These are phyloP conservation scores for Chironomus riparius DNA, from an alignment of 2,888 invertebrate species.

Conservation along the genomic window DNA sequence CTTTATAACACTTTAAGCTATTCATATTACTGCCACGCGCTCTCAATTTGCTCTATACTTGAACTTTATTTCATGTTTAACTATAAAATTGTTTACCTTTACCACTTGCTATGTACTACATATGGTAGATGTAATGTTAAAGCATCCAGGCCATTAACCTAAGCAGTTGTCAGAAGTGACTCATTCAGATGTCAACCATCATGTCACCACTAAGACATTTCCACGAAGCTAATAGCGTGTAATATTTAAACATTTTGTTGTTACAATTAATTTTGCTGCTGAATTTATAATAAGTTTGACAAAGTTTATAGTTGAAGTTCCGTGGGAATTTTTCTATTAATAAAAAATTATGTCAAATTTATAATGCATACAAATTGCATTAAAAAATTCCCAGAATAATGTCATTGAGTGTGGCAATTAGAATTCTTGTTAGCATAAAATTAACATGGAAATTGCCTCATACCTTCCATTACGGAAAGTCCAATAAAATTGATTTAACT, in stretches of 20 bases:
- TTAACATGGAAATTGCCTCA: too few relatives aligned
- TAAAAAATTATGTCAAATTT: too few relatives aligned
- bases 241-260: neutral
- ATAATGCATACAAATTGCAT: too few relatives aligned
- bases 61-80: neutral
- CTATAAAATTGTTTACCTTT: neutral
- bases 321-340: neutral
- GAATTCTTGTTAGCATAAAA: too few relatives aligned
- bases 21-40: neutral
- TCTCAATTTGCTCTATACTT: neutral
- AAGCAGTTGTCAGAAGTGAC: slow-evolving; percentile 13
- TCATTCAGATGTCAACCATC: slow-evolving; percentile 17
- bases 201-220: neutral
- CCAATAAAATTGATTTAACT: too few relatives aligned
- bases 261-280: neutral
- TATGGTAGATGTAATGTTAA: neutral
- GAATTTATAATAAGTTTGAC: neutral
- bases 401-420: too few relatives aligned
- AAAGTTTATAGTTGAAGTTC: neutral
- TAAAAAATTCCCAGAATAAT: too few relatives aligned
- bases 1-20: too few relatives aligned
- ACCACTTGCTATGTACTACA: neutral
- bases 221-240: neutral
- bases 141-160: neutral
- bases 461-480: too few relatives aligned